These are phyloP conservation scores for Centropus bengalensis DNA, from an alignment of 2,113 vertebrate genomes.

Conservation along the genomic window DNA sequence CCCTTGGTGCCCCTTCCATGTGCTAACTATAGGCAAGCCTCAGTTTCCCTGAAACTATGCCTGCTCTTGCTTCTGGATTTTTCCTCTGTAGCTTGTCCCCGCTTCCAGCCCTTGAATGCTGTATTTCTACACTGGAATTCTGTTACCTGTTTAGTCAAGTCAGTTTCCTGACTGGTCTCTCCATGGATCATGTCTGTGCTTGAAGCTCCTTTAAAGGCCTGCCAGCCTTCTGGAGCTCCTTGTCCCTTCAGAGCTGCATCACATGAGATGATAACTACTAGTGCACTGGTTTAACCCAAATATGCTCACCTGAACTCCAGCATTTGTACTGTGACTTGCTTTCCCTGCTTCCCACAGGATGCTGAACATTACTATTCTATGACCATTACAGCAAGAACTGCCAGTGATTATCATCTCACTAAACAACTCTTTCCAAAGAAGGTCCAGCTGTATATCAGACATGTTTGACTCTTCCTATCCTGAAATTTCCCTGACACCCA, in stretches of 20 bases:
- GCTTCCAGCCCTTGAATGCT: not conserved
- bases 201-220: not conserved
- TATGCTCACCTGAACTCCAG: not conserved
- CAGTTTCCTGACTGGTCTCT: not conserved
- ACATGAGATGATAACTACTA: not conserved
- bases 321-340: not conserved
- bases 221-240: not conserved
- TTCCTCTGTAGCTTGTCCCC: not conserved
- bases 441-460: not conserved
- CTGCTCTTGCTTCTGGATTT: not conserved
- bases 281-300: not conserved
- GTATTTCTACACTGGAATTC: not conserved
- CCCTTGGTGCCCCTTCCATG: not conserved
- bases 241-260: not conserved
- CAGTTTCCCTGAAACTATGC: not conserved
- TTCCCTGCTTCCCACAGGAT: not conserved
- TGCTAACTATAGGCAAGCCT: not conserved
- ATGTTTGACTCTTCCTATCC: not conserved
- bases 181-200: not conserved
- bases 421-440: not conserved
- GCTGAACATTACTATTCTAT: not conserved
- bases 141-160: not conserved
- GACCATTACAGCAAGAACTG: not conserved
- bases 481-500: not conserved
- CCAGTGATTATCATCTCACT: not conserved